Evolutionary conservation across 2,888 invertebrate species (phyloP), one percentile per base, ranked within the genome.

Genomic region (Exephanes ischioxanthus): DNA sequence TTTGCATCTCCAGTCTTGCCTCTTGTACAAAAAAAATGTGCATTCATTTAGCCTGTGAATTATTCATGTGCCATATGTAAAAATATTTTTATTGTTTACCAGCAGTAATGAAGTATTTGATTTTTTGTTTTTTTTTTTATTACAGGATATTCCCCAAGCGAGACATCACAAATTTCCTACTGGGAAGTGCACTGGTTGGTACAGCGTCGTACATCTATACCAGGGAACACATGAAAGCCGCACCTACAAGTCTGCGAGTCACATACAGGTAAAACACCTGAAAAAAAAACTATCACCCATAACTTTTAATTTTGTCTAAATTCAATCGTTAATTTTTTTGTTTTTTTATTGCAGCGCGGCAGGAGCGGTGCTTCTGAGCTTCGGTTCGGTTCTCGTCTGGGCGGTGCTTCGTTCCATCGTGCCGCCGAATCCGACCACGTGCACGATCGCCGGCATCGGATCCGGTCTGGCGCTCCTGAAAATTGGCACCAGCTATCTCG

Each of bases 311-410:
- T 26, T 51, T 63, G 19, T 16, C 72, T 58, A 5, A 41, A 58
- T n/a, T 14, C 22, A 61, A 71, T 41, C 45, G 53, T 37, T 16
- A 58, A 72, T 76, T 72, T 37, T 83, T 83, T 61, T 80, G 80
- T 41, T 61, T 75, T 78, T 76, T 87, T 83, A 87, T 94, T 94
- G 81, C 90, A 95, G 96, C 94, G 93, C 94, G 61, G 95, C 97
- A 83, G 97, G 97, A 75, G 96, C 98, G 66, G 95, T 97, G 11
- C 95, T 98, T 30, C 97, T 98, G 95, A 98, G 98, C 87, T 96
- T 99, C 92, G 98, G 99, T 16, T 98, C 98, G 0, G 97, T 98
- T 68, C 95, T 99, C 81, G 94, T 97, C 86, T 98, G 98, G 97
- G 98, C 98, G 9, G 96, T 98, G 53, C 94, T 97, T 58, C 96